Percentiles rank a stretch among this genome's conserved stretches.
Conservation (phyloP, 2,797 vertebrate genomes). For the Carapus acus region DNA sequence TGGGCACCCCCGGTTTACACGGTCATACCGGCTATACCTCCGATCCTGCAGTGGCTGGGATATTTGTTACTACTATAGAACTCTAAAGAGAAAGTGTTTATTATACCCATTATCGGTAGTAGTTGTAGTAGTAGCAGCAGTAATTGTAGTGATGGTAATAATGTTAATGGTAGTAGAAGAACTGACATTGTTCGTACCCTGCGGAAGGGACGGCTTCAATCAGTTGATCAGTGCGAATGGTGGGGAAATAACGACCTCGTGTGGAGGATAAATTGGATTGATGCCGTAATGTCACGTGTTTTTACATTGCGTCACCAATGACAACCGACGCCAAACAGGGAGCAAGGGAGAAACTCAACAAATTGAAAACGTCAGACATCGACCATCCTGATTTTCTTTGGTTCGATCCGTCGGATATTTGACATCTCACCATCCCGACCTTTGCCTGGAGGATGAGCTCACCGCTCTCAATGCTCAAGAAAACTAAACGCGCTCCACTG, state of each 20-base stretch:
- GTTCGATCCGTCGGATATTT: not conserved
- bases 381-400: not conserved
- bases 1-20: no score
- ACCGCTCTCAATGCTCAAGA: slow-evolving; percentile 73
- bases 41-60: no score
- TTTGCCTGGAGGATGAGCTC: slow-evolving; percentile 69
- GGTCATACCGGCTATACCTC: no score
- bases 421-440: not conserved
- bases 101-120: no score
- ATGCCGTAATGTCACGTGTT: not conserved
- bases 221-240: not conserved
- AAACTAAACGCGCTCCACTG: slow-evolving; percentile 65
- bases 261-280: slow-evolving; percentile 15
- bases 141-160: no score
- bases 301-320: slow-evolving; percentile 42
- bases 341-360: not conserved
- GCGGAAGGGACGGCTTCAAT: no score
- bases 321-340: slow-evolving; percentile 58
- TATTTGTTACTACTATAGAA: no score
- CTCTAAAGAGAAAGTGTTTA: no score
- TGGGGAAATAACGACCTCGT: slow-evolving; percentile 22
- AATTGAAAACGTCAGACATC: not conserved
- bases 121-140: no score
- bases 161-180: no score
- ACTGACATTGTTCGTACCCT: no score